A percentile compares a stretch with the other conserved stretches of the same genome.
Evolutionary conservation across 2,797 vertebrate genomes (phyloP).

Genomic region (Myotis daubentonii): DNA sequence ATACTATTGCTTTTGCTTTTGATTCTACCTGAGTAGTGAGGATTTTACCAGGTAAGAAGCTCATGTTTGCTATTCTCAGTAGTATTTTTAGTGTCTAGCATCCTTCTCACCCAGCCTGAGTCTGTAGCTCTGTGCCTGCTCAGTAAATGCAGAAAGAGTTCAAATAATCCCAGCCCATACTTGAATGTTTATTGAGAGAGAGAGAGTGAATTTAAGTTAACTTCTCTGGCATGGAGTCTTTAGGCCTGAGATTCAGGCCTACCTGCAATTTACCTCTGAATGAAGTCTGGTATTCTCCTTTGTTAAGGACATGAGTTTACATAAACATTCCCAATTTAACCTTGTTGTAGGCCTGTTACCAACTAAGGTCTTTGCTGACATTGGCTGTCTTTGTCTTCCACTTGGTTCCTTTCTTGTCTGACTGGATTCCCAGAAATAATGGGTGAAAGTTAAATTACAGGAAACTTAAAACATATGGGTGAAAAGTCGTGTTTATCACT

Average conservation of each 20-base stretch:
- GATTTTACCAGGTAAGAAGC: constrained; percentile 6
- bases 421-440: background rate
- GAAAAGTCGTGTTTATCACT: background rate
- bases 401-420: background rate
- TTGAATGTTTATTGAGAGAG: background rate
- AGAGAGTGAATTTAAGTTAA: background rate
- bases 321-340: background rate
- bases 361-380: background rate
- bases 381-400: background rate
- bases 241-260: background rate
- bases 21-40: background rate
- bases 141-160: background rate
- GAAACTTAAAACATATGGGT: constrained; percentile 8
- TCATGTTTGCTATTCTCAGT: background rate
- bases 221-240: background rate
- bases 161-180: background rate
- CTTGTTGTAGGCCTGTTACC: background rate
- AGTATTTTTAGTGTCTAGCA: background rate
- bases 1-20: background rate
- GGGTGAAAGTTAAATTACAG: background rate
- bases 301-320: background rate
- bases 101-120: background rate
- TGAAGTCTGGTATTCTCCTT: background rate
- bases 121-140: background rate
- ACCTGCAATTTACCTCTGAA: background rate